Base-by-base conservation (phyloP, 2,888 invertebrate species). In the Hoplodrina ambigua region DNA sequence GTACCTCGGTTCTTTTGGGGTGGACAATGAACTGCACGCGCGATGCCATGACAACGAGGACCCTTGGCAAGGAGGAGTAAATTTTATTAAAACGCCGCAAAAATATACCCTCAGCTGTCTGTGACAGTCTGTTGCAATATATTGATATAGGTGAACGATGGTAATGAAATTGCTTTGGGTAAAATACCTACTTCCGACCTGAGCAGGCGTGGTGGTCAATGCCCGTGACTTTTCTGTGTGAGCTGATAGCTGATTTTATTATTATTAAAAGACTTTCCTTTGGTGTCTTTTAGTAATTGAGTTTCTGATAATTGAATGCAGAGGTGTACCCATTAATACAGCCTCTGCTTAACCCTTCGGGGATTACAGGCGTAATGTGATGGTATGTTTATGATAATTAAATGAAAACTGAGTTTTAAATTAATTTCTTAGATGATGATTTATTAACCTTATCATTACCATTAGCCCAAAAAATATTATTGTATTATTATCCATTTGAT, bases 1-100 rank as follows among this genome's bases (percentile, higher is more conserved):
- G 25, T 25, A 81, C 69, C 69, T 72, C 20, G 59, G 61, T 63
- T 80, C 55, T 67, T 77, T 82, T 58, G 54, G 72, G 81, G 57
- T 77, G 81, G 84, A 87, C 89, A 85, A 91, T 91, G 91, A 91
- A 91, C 81, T 85, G 87, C 90, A 90, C 88, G 88, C 91, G 84
- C 84, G 78, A 81, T 81, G 85, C 84, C 84, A 81, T 87, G 79
- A 82, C 79, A 74, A 75, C 70, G 72, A 86, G 88, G 85, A 85
- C 80, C 84, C 84, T 86, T 73, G 69, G 64, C 71, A 75, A 76
- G 77, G 78, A 66, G 79, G 77, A 90, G 88, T 89, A 86, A 88
- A 89, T 91, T 91, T 89, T 90, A 90, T 90, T 91, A 91, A 92
- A 91, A 87, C 78, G 85, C 86, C 87, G 86, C 89, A 88, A 88